Conservation (phyloP, 2,888 invertebrate species). For the Ophion ellenae region DNA sequence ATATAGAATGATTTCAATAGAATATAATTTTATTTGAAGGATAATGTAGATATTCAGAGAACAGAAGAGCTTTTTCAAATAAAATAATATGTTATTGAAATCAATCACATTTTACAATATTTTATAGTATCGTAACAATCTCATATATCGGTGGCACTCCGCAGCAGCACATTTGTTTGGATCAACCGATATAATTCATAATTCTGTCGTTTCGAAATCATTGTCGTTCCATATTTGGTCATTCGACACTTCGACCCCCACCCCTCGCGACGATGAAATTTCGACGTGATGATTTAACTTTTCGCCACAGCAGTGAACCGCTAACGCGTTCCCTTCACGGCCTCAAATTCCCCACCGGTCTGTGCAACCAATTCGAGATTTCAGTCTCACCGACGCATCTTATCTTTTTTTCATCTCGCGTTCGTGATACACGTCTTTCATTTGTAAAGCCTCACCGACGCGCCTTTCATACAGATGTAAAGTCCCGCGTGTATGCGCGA, state of each 20-base stretch:
- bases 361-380: slow-evolving; percentile 10
- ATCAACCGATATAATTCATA: too few relatives aligned
- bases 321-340: slow-evolving; percentile 23
- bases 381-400: neutral
- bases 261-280: slow-evolving; percentile 38
- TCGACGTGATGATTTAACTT: slow-evolving; percentile 44
- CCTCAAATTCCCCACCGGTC: slow-evolving; percentile 2
- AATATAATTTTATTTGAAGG: too few relatives aligned
- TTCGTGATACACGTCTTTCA: neutral
- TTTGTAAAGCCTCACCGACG: slow-evolving; percentile 7
- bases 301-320: slow-evolving; percentile 12
- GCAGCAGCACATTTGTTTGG: too few relatives aligned
- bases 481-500: neutral
- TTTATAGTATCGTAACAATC: too few relatives aligned
- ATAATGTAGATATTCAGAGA: too few relatives aligned
- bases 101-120: too few relatives aligned
- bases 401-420: slow-evolving; percentile 8
- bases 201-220: too few relatives aligned
- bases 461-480: neutral
- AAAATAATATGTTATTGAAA: too few relatives aligned
- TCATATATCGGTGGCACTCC: too few relatives aligned
- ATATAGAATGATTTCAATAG: too few relatives aligned
- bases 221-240: too few relatives aligned
- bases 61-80: too few relatives aligned
- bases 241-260: neutral